These are phyloP conservation scores for Dicycla oo DNA, from an alignment of 2,888 invertebrate genomes.

Conservation along the genomic window DNA sequence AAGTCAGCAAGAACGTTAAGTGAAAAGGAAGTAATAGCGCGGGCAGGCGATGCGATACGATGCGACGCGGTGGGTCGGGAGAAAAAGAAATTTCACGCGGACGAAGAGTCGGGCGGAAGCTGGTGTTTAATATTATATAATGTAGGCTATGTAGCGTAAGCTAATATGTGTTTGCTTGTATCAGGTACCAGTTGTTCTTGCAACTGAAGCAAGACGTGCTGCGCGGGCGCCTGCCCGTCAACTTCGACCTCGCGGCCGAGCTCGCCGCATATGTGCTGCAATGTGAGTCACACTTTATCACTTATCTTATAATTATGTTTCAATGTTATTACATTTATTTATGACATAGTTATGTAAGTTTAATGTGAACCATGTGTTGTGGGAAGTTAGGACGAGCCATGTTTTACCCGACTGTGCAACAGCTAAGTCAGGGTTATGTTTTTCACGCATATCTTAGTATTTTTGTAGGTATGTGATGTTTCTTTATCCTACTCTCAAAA, in stretches of 20 bases:
- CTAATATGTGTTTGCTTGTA: constrained; percentile 48
- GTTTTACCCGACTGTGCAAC: not conserved
- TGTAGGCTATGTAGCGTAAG: constrained; percentile 3
- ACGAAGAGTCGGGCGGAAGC: too few species aligned
- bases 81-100: too few species aligned
- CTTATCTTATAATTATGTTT: constrained; percentile 18
- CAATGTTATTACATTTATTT: constrained; percentile 28
- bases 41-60: too few species aligned
- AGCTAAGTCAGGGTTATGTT: not conserved
- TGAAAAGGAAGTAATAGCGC: too few species aligned
- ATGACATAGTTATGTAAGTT: not conserved
- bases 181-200: constrained; percentile 98
- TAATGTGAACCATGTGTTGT: not conserved
- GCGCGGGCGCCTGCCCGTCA: constrained; percentile 97
- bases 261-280: constrained; percentile 98
- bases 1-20: too few species aligned
- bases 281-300: constrained; percentile 92
- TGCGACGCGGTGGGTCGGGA: too few species aligned
- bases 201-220: constrained; percentile 99
- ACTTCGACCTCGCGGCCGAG: constrained; percentile 97
- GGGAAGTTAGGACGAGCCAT: not conserved
- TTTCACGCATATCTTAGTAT: not conserved
- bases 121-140: too few species aligned
- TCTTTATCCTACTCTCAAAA: not conserved
- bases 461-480: too few species aligned